Base-by-base conservation (phyloP, 2,888 invertebrate species). In the Aspidiotus destructor region DNA sequence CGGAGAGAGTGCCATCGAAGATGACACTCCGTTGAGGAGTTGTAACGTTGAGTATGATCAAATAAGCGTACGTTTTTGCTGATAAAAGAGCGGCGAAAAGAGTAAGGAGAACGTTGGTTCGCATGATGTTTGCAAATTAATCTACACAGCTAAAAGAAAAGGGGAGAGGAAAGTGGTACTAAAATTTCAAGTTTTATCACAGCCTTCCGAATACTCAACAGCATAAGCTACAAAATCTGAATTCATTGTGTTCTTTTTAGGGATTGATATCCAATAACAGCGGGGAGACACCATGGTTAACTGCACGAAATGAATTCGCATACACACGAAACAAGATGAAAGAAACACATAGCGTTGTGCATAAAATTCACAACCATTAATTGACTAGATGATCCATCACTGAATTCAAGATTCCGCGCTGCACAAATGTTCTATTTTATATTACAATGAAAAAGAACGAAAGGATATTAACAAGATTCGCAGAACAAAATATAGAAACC, bases 361-460 rank as follows among this genome's bases (percentile, higher is more conserved):
- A 28, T 5, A 28, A 28, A 40, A 67, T 48, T 67, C 67, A 67
- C 67, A 67, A 67, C 67, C 67, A 67, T 58, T 10, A 41, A 40
- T 58, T 60, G 67, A 67, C 60, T 67, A 67, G 67, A 67, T 41
- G 11, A 15, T 58, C 8, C 55, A 54, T 13, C 7, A 1, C 6
- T 28, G 10, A 28, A 58, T 11, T 58, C 40, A 6, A 58, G 13
- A 10, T 55, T 55, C n/a, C 28, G 10, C 13, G 10, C 2, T 55
- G 16, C 55, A 55, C 13, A 55, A 16, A 55, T n/a, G 2, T 10
- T 5, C 1, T n/a, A 55, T n/a, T n/a, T n/a, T n/a, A 55, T 55
- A 55, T 13, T 16, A 40, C 40, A 10, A 28, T 28, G 28, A 58
- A 28, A 1, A 28, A 3, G 28, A 28, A 28, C 28, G 5, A 28